A percentile compares a stretch with the other conserved stretches of the same genome.
These are phyloP conservation scores for Hoplostethus atlanticus DNA, from an alignment of 2,797 vertebrate genomes.

Conservation along the genomic window DNA sequence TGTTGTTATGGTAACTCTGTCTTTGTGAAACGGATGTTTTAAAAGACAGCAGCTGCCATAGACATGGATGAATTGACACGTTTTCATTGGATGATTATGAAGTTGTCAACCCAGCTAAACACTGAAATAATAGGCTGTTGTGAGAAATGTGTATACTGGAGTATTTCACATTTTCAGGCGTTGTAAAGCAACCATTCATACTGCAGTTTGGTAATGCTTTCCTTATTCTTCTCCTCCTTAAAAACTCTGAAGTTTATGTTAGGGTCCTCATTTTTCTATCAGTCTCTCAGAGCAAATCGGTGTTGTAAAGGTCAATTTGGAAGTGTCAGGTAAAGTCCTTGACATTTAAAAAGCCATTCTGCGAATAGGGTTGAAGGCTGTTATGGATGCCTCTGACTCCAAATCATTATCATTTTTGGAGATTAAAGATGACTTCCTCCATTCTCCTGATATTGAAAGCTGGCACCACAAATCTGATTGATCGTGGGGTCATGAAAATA, in stretches of 20 bases:
- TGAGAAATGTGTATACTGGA: conserved; percentile 36
- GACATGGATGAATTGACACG: conserved; percentile 67
- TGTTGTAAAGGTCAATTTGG: conserved; percentile 80
- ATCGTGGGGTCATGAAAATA: conserved; percentile 46
- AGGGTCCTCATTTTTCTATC: conserved; percentile 66
- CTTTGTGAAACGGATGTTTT: conserved; percentile 56
- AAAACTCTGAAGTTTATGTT: conserved; percentile 61
- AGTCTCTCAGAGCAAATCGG: conserved; percentile 69
- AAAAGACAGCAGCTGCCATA: conserved; percentile 68
- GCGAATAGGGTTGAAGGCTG: conserved; percentile 71
- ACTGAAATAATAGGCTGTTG: conserved; percentile 75
- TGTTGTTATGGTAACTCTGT: conserved; percentile 42
- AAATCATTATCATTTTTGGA: conserved; percentile 78
- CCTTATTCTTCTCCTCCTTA: conserved; percentile 15
- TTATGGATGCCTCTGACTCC: conserved; percentile 72
- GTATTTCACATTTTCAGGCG: conserved; percentile 71
- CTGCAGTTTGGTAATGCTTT: conserved; percentile 43
- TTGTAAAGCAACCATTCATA: conserved; percentile 48
- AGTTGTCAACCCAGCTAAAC: conserved; percentile 76
- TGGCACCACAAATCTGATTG: conserved; percentile 55
- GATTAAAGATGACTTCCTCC: conserved; percentile 76
- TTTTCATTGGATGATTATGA: conserved; percentile 76
- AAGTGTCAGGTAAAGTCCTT: conserved; percentile 83
- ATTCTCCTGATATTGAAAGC: conserved; percentile 56
- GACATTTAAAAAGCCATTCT: conserved; percentile 86